These are phyloP conservation scores for Centropyge bicolor DNA, from an alignment of 2,797 vertebrate species.

Conservation along the genomic window DNA sequence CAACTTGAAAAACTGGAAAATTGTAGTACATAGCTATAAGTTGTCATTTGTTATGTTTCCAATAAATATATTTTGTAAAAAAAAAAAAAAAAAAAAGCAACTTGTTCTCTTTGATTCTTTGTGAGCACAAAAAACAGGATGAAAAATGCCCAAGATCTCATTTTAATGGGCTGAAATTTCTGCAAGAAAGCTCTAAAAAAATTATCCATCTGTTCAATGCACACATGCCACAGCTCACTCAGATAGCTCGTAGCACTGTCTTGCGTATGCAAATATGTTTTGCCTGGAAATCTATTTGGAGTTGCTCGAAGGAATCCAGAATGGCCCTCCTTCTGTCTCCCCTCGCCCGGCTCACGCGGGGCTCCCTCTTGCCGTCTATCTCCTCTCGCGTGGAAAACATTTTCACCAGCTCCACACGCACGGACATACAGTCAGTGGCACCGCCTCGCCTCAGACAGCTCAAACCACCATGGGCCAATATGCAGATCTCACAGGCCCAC, in stretches of 20 bases:
- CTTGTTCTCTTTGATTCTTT: conserved; percentile 40
- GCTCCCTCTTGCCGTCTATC: conserved; percentile 73
- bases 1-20: too few relatives aligned
- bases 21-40: too few relatives aligned
- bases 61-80: too few relatives aligned
- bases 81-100: too few relatives aligned
- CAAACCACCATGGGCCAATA: conserved; percentile 80
- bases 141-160: conserved; percentile 68
- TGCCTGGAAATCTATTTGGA: conserved; percentile 89
- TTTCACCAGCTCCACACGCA: conserved; percentile 83
- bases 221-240: conserved; percentile 81
- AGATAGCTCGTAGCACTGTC: conserved; percentile 85
- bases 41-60: too few relatives aligned
- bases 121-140: conserved; percentile 55
- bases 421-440: conserved; percentile 65
- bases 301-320: conserved; percentile 91
- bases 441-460: conserved; percentile 66
- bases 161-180: conserved; percentile 84
- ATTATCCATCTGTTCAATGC: conserved; percentile 85
- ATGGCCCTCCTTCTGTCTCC: conserved; percentile 91
- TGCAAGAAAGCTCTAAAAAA: conserved; percentile 84
- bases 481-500: conserved; percentile 78
- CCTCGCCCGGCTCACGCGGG: conserved; percentile 72
- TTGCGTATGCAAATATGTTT: conserved; percentile 91
- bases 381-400: conserved; percentile 84